A percentile compares a stretch with the other conserved stretches of the same genome.
These are phyloP conservation scores for Cydia pomonella DNA, from an alignment of 1,140 invertebrate genomes.

Conservation along the genomic window DNA sequence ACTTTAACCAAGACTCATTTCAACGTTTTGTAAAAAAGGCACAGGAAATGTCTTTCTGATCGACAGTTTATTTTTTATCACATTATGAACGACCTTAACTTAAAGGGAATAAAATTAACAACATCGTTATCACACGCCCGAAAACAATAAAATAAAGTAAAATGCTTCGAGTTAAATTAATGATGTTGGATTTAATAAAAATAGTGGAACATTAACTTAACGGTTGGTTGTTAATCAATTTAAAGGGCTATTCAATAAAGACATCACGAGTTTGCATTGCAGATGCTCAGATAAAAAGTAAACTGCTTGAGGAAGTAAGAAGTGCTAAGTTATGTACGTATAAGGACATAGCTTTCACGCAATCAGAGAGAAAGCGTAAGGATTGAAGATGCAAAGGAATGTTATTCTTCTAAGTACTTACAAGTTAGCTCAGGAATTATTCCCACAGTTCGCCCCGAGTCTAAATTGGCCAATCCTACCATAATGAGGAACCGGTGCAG, in stretches of 20 bases:
- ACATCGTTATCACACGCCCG: background rate
- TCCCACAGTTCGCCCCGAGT: conserved; percentile 12
- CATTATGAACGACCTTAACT: background rate
- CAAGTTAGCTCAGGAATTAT: background rate
- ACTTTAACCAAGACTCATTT: no score
- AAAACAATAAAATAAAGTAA: background rate
- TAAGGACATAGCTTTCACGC: conserved; percentile 44
- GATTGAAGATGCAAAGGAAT: conserved; percentile 49
- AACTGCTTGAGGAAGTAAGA: conserved; percentile 34
- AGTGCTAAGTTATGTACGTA: conserved; percentile 34
- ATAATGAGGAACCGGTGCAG: conserved; percentile 29
- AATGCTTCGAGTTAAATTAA: conserved; percentile 12
- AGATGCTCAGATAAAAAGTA: conserved; percentile 36
- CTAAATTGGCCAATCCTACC: conserved; percentile 26
- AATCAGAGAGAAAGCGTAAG: conserved; percentile 44
- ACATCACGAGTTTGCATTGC: conserved; percentile 35
- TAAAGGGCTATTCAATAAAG: conserved; percentile 21
- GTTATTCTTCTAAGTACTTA: conserved; percentile 36
- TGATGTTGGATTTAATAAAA: background rate
- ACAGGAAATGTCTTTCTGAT: background rate
- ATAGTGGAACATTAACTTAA: background rate
- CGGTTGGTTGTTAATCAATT: conserved; percentile 1
- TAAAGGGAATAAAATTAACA: background rate
- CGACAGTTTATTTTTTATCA: background rate
- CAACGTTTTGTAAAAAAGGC: no score